Percentiles rank a stretch among this genome's conserved stretches.
Evolutionary conservation across 2,888 invertebrate species (phyloP).

Genomic region (Epistrophe eligans): DNA sequence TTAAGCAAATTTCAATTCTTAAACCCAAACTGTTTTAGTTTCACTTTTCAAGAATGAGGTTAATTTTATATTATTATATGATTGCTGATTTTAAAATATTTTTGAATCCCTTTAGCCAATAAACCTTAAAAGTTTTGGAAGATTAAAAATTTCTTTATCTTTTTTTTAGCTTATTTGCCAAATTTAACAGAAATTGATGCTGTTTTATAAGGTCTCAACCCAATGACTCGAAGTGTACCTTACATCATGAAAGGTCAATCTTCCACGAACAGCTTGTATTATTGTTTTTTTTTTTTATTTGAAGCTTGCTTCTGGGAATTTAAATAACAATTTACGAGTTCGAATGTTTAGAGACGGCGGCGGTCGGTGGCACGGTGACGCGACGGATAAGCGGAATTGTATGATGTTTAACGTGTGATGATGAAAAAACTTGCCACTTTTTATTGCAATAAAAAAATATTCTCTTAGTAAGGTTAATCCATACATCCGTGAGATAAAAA

Average conservation of each 20-base stretch:
- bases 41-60: no score
- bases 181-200: background rate
- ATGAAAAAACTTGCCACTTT: constrained; percentile 7
- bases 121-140: no score
- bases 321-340: constrained; percentile 4
- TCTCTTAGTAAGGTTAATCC: constrained; percentile 1
- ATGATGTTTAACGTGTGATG: background rate
- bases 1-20: no score
- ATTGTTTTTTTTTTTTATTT: background rate
- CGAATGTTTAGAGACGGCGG: background rate
- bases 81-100: no score
- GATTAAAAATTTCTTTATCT: no score
- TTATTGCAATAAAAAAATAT: background rate
- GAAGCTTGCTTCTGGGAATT: constrained; percentile 8
- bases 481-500: constrained; percentile 21
- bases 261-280: background rate
- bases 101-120: no score
- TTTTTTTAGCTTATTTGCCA: no score
- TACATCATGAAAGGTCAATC: constrained; percentile 2
- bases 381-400: background rate
- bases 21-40: no score
- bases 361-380: background rate
- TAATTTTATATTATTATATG: no score
- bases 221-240: background rate
- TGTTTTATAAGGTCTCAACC: background rate